Evolutionary conservation across 2,113 vertebrate genomes (phyloP).

Genomic region (Melanocharis versteri): DNA sequence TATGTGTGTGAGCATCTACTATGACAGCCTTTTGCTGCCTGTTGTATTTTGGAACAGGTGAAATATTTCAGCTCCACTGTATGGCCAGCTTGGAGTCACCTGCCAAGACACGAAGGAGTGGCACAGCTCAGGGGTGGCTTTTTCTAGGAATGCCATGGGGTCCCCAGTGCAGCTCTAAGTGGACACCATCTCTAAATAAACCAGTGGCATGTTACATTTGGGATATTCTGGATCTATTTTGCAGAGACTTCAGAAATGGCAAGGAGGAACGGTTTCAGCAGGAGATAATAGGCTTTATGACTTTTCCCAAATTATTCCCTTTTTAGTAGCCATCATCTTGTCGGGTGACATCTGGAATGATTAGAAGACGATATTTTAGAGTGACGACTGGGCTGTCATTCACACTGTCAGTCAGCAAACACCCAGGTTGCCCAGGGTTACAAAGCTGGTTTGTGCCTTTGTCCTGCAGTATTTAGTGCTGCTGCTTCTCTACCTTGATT

Average conservation of each 20-base stretch:
- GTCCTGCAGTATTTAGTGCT: constrained; percentile 51
- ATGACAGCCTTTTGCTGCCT: background rate
- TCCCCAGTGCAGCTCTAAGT: background rate
- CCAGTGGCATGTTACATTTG: background rate
- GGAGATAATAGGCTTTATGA: constrained; percentile 59
- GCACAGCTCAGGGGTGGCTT: background rate
- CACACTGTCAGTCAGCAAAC: constrained; percentile 58
- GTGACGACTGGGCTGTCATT: constrained; percentile 55
- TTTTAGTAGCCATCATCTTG: constrained; percentile 63
- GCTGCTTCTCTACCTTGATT: constrained; percentile 59
- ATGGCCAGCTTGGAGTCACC: background rate
- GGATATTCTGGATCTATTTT: constrained; percentile 49
- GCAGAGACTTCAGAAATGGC: constrained; percentile 10
- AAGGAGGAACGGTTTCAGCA: constrained; percentile 50
- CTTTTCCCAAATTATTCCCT: constrained; percentile 56
- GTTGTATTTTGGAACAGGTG: background rate
- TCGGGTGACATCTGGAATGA: constrained; percentile 54
- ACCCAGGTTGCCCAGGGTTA: constrained; percentile 64
- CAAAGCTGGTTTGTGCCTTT: constrained; percentile 56
- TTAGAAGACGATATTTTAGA: constrained; percentile 46
- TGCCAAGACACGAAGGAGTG: background rate
- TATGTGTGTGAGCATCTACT: background rate
- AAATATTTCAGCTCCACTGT: background rate
- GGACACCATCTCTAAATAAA: background rate
- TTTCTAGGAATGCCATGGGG: background rate